Percentiles rank a stretch among this genome's conserved stretches.
These are phyloP conservation scores for Lontra canadensis DNA, from an alignment of 2,113 vertebrate species.

Conservation along the genomic window DNA sequence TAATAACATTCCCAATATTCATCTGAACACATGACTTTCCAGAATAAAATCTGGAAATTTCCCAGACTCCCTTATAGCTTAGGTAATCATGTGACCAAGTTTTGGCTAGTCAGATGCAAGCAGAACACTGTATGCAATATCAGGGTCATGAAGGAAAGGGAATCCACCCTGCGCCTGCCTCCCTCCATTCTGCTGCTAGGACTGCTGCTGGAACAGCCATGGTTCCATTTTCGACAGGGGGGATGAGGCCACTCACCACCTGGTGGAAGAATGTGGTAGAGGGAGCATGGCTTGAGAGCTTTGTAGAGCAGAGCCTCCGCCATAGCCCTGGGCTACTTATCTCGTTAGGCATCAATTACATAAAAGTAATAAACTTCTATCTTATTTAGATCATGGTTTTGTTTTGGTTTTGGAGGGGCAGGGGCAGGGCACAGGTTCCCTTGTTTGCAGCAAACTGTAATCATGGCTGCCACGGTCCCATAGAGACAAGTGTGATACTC, in stretches of 20 bases:
- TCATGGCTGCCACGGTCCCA: neutral
- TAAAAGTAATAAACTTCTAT: neutral
- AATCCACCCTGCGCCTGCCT: neutral
- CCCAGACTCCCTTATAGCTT: neutral
- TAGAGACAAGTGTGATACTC: neutral
- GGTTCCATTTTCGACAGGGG: neutral
- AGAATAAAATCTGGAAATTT: slow-evolving; percentile 25
- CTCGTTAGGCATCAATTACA: neutral
- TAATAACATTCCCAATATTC: neutral
- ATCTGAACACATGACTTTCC: neutral
- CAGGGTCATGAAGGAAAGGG: neutral
- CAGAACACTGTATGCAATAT: neutral
- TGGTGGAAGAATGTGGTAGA: neutral
- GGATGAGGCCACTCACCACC: neutral
- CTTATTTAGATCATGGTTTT: neutral
- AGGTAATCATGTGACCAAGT: neutral
- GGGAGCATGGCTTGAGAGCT: neutral
- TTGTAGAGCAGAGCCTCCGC: neutral
- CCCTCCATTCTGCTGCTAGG: neutral
- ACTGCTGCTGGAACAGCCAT: neutral
- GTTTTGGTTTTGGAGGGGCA: neutral
- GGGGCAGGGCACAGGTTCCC: neutral
- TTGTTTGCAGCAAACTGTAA: neutral
- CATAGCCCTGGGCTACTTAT: neutral
- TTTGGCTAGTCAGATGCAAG: neutral